Conservation (phyloP, 1,140 invertebrate species). For the Pectinophora gossypiella region DNA sequence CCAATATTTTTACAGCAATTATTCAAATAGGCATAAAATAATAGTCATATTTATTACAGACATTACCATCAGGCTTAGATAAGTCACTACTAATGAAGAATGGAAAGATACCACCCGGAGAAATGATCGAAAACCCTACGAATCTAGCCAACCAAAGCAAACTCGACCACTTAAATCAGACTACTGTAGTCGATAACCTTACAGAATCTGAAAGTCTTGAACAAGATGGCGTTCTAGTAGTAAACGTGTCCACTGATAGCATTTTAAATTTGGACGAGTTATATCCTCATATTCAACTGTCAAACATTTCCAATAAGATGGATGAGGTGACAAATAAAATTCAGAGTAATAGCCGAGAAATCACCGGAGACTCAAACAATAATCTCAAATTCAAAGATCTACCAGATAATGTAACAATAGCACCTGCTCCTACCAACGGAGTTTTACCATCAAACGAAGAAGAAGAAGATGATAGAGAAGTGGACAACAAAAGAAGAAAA, state of each 20-base stretch:
- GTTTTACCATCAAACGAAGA: conserved; percentile 48
- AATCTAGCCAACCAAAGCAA: conserved; percentile 32
- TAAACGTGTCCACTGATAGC: conserved; percentile 68
- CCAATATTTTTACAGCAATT: too few relatives aligned
- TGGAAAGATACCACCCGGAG: conserved; percentile 52
- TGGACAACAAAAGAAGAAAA: conserved; percentile 38
- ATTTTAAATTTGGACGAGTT: conserved; percentile 67
- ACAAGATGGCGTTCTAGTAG: conserved; percentile 70
- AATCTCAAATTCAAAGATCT: conserved; percentile 65
- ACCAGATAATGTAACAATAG: conserved; percentile 57
- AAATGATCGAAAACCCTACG: conserved; percentile 38
- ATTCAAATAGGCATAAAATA: too few relatives aligned
- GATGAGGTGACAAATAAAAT: conserved; percentile 72
- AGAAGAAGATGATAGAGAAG: conserved; percentile 40
- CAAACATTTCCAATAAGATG: conserved; percentile 51
- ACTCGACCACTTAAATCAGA: conserved; percentile 21
- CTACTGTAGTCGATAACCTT: conserved; percentile 42
- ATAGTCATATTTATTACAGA: too few relatives aligned
- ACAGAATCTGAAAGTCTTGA: conserved; percentile 68
- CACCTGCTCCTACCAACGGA: conserved; percentile 65
- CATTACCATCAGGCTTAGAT: conserved; percentile 53
- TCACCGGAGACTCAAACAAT: conserved; percentile 66
- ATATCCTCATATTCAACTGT: conserved; percentile 50
- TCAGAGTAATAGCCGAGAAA: conserved; percentile 73
- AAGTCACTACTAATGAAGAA: conserved; percentile 59